Evolutionary conservation across 2,888 invertebrate species (phyloP), one percentile per base, ranked within the genome.

Genomic region (Noctua comes): DNA sequence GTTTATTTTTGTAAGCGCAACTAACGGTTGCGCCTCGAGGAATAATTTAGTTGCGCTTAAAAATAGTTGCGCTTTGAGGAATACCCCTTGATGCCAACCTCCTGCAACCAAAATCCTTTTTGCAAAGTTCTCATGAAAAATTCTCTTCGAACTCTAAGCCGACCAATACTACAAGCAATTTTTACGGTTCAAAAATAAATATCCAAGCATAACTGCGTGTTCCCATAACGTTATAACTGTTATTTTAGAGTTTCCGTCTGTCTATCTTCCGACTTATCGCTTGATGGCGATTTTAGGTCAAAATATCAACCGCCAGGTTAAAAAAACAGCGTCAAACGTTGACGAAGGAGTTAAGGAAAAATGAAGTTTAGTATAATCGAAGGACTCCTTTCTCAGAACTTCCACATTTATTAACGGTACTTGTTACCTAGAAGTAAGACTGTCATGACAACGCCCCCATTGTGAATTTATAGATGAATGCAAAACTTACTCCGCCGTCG

Each of bases 381-480:
- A 70, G 21, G 76, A 51, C 48, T 66, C 54, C 84, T 77, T 81
- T 81, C 74, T 31, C 16, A 46, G 76, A 80, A 86, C 31, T 76
- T 13, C 36, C 43, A 62, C 51, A 79, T 73, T 76, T 48, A 74
- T 87, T 85, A 80, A 82, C 82, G 82, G 87, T 73, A 80, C 70
- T 68, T 80, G 76, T 82, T 80, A 78, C 77, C 70, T 16, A 62
- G 79, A 73, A 87, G 27, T 40, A 68, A 79, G 59, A 69, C 77
- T 82, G 69, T 43, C 71, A 80, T 70, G 68, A 73, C 68, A 76
- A 54, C 70, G 77, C 46, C 46, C 43, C 74, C 73, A 85, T 79
- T 80, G 82, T 82, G 70, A 87, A 87, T 87, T 79, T 78, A 87
- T 87, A 83, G 80, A 88, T 73, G 54, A 68, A 86, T 88, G 76